phyloP scores from a whole-genome alignment of 2,888 invertebrate genomes.

The Mythimna ferrago region DNA sequence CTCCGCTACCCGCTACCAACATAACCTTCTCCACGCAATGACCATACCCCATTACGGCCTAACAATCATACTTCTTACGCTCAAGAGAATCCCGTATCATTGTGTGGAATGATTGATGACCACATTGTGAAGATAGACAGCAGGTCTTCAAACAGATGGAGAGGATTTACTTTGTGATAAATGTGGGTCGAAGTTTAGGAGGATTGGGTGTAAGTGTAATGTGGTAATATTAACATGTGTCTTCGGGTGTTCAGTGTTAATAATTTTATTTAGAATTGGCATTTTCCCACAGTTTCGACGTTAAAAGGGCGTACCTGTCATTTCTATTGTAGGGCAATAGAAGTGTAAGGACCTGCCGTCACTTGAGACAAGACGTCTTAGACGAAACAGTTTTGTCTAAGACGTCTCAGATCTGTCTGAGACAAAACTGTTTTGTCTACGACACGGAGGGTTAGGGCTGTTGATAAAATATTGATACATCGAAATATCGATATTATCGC shows the following conservation, averaged over 20 bases:
- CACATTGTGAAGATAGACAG: conserved; percentile 17
- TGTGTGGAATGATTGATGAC: conserved; percentile 51
- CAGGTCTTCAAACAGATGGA: conserved; percentile 16
- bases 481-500: no score
- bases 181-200: conserved; percentile 19
- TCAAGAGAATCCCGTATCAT: conserved; percentile 31
- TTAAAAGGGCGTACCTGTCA: no score
- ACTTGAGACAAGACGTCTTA: no score
- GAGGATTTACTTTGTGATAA: conserved; percentile 42
- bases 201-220: neutral
- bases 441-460: no score
- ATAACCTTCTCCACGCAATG: neutral
- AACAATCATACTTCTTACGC: conserved; percentile 38
- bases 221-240: neutral
- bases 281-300: no score
- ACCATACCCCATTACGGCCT: conserved; percentile 15
- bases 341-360: no score
- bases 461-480: no score
- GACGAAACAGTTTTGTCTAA: no score
- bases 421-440: no score
- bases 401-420: no score
- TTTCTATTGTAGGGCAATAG: no score
- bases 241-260: neutral
- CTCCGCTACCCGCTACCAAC: neutral
- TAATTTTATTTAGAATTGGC: no score